Evolutionary conservation across 2,113 vertebrate species (phyloP).

Genomic region (Athene cunicularia): DNA sequence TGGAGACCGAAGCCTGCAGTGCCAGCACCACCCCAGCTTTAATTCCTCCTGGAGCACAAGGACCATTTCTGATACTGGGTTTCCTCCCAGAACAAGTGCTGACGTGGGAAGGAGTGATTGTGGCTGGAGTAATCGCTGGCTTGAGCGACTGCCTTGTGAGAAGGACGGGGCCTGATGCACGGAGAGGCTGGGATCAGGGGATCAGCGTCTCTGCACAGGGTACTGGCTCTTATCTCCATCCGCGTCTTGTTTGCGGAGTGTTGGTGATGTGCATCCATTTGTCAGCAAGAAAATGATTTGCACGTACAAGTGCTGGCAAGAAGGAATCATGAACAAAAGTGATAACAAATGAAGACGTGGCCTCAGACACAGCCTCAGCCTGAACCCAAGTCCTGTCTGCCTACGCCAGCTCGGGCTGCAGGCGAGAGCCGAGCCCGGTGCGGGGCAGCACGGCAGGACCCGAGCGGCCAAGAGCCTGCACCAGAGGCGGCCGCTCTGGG

Average conservation of each 20-base stretch:
- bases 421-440: neutral
- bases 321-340: neutral
- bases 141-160: neutral
- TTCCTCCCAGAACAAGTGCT: neutral
- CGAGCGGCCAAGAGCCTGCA: neutral
- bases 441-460: fast-evolving
- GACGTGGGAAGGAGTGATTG: neutral
- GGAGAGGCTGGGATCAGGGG: neutral
- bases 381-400: neutral
- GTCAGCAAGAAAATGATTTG: neutral
- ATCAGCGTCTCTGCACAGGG: neutral
- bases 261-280: neutral
- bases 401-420: fast-evolving
- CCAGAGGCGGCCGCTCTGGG: neutral
- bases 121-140: neutral
- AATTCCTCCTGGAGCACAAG: neutral
- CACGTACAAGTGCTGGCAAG: neutral
- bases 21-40: neutral
- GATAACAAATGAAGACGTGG: neutral
- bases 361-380: neutral
- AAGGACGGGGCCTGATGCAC: neutral
- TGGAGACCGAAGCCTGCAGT: neutral
- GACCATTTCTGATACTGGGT: neutral
- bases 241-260: neutral
- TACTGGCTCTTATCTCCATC: neutral